Percentiles rank a stretch among this genome's conserved stretches.
These are phyloP conservation scores for Rhabditophanes sp. DNA, from an alignment of 2,888 invertebrate genomes.

Conservation along the genomic window DNA sequence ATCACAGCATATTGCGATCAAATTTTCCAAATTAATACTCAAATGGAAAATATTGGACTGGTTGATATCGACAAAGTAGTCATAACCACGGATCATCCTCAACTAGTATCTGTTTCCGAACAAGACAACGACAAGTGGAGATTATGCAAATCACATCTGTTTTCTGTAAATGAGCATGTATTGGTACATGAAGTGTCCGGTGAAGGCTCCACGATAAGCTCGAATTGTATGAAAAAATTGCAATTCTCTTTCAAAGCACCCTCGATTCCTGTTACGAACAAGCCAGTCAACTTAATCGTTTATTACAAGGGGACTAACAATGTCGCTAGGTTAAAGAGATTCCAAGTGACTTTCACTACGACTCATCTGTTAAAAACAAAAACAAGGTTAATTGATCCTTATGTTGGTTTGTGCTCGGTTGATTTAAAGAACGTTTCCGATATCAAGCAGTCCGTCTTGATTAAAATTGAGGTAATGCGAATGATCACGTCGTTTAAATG, in stretches of 20 bases:
- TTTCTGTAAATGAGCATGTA: not conserved
- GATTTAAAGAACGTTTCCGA: constrained; percentile 14
- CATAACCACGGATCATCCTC: constrained; percentile 19
- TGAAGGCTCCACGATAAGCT: not conserved
- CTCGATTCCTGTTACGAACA: constrained; percentile 4
- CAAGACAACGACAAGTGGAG: not conserved
- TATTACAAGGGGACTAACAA: constrained; percentile 18
- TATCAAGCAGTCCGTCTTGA: not conserved
- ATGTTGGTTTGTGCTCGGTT: constrained; percentile 13
- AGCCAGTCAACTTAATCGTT: constrained; percentile 14
- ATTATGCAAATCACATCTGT: not conserved
- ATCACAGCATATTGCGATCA: constrained; percentile 16
- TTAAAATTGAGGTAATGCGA: too few species aligned
- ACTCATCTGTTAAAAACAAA: constrained; percentile 6
- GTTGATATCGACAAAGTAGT: constrained; percentile 14
- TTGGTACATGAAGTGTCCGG: constrained; percentile 2
- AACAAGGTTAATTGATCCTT: constrained; percentile 10
- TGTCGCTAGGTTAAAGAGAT: constrained; percentile 18
- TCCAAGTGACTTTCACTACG: constrained; percentile 5
- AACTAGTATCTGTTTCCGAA: constrained; percentile 9
- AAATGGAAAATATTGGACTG: constrained; percentile 18
- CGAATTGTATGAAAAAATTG: constrained; percentile 1
- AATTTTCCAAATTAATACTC: constrained; percentile 9
- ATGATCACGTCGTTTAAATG: too few species aligned
- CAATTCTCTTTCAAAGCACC: constrained; percentile 14